Conservation (phyloP, 1,140 invertebrate genomes). For the Leptopilina boulardi region DNA sequence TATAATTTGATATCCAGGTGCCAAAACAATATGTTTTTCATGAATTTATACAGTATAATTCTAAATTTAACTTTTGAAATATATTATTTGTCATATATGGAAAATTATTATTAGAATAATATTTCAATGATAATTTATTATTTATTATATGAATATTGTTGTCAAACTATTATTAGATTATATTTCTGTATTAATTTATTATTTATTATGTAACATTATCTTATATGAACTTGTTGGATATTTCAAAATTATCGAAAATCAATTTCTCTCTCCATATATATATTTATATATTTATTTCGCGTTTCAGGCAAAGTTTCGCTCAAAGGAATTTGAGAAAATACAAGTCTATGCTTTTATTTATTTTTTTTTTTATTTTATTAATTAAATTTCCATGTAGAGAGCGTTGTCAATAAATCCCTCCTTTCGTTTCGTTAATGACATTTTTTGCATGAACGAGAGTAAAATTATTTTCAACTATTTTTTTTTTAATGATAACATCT, state of each 20-base stretch:
- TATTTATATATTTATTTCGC: neutral
- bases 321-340: neutral
- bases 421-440: neutral
- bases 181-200: neutral
- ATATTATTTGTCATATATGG: too few species aligned
- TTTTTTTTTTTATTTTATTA: too few species aligned
- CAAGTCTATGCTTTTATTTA: neutral
- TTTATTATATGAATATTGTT: neutral
- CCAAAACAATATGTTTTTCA: too few species aligned
- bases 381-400: slow-evolving; percentile 9
- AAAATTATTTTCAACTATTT: neutral
- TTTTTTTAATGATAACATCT: too few species aligned
- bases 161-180: neutral
- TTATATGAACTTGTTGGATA: neutral
- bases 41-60: too few species aligned
- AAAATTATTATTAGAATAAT: neutral
- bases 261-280: neutral
- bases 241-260: slow-evolving; percentile 1
- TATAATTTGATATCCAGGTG: too few species aligned
- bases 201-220: neutral
- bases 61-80: too few species aligned
- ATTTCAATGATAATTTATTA: neutral
- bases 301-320: neutral
- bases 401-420: neutral
- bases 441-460: neutral